Conservation (phyloP, 2,113 vertebrate species). For the Monopterus albus region DNA sequence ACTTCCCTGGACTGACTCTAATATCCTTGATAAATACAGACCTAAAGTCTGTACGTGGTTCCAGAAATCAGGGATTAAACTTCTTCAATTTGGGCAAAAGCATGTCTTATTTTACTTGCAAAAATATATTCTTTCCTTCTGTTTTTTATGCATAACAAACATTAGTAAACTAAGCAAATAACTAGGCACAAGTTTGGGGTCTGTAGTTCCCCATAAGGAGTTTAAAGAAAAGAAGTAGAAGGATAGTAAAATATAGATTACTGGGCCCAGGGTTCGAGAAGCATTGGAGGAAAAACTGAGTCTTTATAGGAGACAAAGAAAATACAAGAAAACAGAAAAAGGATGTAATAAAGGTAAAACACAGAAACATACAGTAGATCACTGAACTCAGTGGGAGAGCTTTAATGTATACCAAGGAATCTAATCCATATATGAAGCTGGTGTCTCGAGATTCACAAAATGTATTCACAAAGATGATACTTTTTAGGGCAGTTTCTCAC, state of each 20-base stretch:
- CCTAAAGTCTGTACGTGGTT: background rate
- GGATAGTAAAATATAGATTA: constrained; percentile 11
- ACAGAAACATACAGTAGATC: constrained; percentile 21
- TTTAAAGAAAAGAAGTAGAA: constrained; percentile 23
- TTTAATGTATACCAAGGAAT: constrained; percentile 5
- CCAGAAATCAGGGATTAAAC: background rate
- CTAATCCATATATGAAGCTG: constrained; percentile 9
- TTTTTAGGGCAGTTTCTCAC: background rate
- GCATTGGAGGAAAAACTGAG: constrained; percentile 25
- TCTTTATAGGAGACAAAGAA: constrained; percentile 36
- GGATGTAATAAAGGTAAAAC: constrained; percentile 18
- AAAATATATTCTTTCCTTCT: background rate
- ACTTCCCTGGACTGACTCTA: background rate
- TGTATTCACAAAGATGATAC: constrained; percentile 1
- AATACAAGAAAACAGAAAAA: background rate
- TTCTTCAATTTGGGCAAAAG: background rate
- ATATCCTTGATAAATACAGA: background rate
- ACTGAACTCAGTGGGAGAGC: background rate
- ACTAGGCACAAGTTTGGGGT: constrained; percentile 14
- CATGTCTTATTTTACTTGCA: background rate
- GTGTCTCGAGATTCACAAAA: background rate
- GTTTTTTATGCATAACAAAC: background rate
- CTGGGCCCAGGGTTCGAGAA: background rate
- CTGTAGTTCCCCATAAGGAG: constrained; percentile 19
- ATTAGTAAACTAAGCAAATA: constrained; percentile 19